These are phyloP conservation scores for Anolis apletophallus DNA, from an alignment of 2,797 vertebrate genomes.

Conservation along the genomic window DNA sequence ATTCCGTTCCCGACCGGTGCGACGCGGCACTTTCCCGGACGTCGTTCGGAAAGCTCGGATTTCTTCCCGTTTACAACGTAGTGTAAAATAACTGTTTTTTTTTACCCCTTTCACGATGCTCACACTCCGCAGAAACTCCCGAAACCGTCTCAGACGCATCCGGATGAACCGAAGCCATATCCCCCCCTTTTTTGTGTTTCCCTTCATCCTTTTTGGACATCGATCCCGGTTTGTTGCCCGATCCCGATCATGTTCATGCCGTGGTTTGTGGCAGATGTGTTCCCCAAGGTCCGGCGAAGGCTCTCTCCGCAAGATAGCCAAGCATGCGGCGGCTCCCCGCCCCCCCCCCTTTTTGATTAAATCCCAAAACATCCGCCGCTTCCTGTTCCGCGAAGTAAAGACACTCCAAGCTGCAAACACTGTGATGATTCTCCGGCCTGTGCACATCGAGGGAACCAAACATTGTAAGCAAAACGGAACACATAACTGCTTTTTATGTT, in stretches of 20 bases:
- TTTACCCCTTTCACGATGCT: slow-evolving; percentile 24
- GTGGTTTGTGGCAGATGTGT: slow-evolving; percentile 51
- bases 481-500: slow-evolving; percentile 47
- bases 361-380: background rate
- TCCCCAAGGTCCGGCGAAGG: slow-evolving; percentile 28
- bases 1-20: background rate
- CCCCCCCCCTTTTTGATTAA: background rate
- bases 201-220: slow-evolving; percentile 29
- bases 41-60: slow-evolving; percentile 29
- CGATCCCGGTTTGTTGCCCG: slow-evolving; percentile 46
- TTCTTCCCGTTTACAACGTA: slow-evolving; percentile 47
- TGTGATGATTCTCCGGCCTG: slow-evolving; percentile 45
- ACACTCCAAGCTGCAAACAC: slow-evolving; percentile 66
- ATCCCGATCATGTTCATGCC: slow-evolving; percentile 42
- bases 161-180: slow-evolving; percentile 63
- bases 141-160: slow-evolving; percentile 55
- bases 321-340: background rate
- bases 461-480: no score
- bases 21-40: background rate
- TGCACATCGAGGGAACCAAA: no score
- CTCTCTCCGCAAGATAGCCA: background rate
- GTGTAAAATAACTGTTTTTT: slow-evolving; percentile 50
- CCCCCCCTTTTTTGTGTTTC: slow-evolving; percentile 41
- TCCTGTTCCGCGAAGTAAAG: background rate
- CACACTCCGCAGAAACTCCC: slow-evolving; percentile 34